Evolutionary conservation across 2,888 invertebrate species (phyloP).

Genomic region (Drosophila mayaguana): DNA sequence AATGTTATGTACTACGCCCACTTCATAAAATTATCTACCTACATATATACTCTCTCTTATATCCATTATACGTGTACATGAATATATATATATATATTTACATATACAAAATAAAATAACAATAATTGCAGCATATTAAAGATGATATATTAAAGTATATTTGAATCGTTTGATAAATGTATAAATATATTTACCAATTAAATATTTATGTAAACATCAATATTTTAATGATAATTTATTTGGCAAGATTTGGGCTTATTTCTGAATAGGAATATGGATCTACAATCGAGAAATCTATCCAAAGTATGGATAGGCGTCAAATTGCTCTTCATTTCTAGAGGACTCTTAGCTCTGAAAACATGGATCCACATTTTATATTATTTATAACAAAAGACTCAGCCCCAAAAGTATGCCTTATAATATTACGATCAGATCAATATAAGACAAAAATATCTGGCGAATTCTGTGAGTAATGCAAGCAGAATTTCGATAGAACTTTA

Average conservation of each 20-base stretch:
- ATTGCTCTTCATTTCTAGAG: neutral
- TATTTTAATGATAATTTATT: neutral
- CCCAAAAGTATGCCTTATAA: conserved; percentile 4
- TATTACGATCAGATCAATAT: no score
- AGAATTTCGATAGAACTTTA: neutral
- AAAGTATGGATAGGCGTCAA: neutral
- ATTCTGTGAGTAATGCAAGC: neutral
- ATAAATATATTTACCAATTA: conserved; percentile 32
- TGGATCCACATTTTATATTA: neutral
- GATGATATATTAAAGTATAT: conserved; percentile 31
- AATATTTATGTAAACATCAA: conserved; percentile 55
- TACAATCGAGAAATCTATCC: no score
- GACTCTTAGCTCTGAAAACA: no score
- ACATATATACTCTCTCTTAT: conserved; percentile 22
- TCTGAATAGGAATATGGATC: neutral
- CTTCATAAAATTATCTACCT: conserved; percentile 43
- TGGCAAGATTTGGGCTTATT: neutral
- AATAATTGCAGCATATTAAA: conserved; percentile 33
- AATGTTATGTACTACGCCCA: conserved; percentile 18
- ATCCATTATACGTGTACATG: conserved; percentile 27
- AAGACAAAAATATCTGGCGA: neutral
- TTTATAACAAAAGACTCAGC: neutral
- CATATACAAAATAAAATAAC: conserved; percentile 9
- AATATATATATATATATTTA: conserved; percentile 1
- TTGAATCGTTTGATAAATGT: conserved; percentile 50